phyloP scores from a whole-genome alignment of 1,140 invertebrate species.

The Pogonognathellus flavescens region DNA sequence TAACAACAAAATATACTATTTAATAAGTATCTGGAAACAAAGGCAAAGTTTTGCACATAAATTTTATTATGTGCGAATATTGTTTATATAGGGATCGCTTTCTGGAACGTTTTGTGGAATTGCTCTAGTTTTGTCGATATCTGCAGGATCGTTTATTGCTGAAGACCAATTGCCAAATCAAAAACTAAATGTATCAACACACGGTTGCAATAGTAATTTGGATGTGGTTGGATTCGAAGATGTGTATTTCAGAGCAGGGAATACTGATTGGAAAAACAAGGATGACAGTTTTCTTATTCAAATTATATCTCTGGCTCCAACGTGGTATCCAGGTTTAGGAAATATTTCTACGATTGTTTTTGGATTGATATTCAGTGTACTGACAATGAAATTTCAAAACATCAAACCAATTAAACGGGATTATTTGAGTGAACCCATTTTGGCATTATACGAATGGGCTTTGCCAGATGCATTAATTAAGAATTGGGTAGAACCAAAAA shows the following conservation, averaged over 20 bases:
- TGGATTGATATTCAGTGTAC: slow-evolving; percentile 52
- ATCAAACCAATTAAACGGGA: not conserved
- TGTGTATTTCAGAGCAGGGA: not conserved
- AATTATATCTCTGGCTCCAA: slow-evolving; percentile 55
- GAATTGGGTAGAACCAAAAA: not conserved
- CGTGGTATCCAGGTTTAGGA: slow-evolving; percentile 57
- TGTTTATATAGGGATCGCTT: slow-evolving; percentile 48
- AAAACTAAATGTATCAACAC: slow-evolving; percentile 9
- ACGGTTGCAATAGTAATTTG: not conserved
- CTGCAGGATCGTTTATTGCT: slow-evolving; percentile 27
- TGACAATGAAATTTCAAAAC: not conserved
- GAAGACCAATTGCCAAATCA: slow-evolving; percentile 34
- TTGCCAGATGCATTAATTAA: not conserved
- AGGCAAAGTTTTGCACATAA: too few species aligned
- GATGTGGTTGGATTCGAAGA: not conserved
- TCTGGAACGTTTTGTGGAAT: not conserved
- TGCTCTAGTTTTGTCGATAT: slow-evolving; percentile 1
- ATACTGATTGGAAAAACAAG: slow-evolving; percentile 40
- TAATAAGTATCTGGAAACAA: too few species aligned
- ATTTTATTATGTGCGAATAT: too few species aligned
- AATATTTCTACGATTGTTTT: slow-evolving; percentile 48
- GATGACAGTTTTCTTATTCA: slow-evolving; percentile 36
- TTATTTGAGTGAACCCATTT: slow-evolving; percentile 13
- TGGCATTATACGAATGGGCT: not conserved
- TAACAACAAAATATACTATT: too few species aligned